Conservation (phyloP, 2,888 invertebrate genomes). For the Sinodicranocentrus sp. region DNA sequence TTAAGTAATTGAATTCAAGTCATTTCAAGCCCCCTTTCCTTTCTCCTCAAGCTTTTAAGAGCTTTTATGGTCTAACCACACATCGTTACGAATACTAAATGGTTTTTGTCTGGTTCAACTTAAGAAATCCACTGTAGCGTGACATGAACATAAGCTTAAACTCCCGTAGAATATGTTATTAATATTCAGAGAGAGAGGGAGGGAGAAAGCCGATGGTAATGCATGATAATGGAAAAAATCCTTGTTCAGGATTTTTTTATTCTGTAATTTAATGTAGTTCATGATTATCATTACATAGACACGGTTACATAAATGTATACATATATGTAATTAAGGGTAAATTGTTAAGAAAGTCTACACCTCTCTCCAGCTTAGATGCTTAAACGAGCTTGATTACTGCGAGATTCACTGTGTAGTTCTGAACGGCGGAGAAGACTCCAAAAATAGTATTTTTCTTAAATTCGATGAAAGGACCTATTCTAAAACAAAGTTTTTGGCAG, state of each 20-base stretch:
- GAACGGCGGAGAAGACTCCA: constrained; percentile 51
- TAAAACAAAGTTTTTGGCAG: constrained; percentile 51
- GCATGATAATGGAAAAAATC: not conserved
- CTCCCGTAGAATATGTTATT: not conserved
- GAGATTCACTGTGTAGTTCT: constrained; percentile 48
- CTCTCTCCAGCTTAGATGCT: too few relatives aligned
- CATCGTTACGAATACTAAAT: constrained; percentile 44
- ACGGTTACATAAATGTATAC: too few relatives aligned
- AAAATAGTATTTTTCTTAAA: constrained; percentile 54
- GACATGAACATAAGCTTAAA: not conserved
- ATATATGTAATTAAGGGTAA: too few relatives aligned
- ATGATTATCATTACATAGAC: too few relatives aligned
- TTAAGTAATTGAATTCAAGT: constrained; percentile 39
- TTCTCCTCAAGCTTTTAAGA: constrained; percentile 17
- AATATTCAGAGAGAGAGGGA: not conserved
- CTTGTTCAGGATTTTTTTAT: not conserved
- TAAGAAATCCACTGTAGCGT: not conserved
- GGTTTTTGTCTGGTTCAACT: not conserved
- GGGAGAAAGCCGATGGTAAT: not conserved
- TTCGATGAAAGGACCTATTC: constrained; percentile 46
- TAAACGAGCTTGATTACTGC: constrained; percentile 24
- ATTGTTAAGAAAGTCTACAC: too few relatives aligned
- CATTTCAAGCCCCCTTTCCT: constrained; percentile 19
- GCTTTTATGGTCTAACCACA: constrained; percentile 46
- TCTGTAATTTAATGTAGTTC: too few relatives aligned